Conservation (phyloP, 2,113 vertebrate species). For the Cavia porcellus region DNA sequence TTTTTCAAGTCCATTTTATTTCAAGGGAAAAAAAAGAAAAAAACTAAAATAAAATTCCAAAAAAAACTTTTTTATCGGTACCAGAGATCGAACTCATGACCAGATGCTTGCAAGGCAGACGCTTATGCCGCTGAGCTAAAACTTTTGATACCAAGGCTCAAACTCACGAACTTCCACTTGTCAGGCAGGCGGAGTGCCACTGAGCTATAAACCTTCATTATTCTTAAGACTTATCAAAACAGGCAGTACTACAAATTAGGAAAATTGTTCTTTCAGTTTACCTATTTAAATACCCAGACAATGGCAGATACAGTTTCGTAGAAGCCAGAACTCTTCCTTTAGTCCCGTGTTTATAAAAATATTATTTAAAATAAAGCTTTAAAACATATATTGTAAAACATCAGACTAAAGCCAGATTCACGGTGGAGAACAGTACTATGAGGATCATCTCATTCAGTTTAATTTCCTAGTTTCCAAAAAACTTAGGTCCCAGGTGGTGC, state of each 20-base stretch:
- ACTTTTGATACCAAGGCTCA: too few species aligned
- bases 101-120: too few species aligned
- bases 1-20: too few species aligned
- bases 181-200: too few species aligned
- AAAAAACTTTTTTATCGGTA: too few species aligned
- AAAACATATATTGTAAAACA: background rate
- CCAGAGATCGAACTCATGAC: too few species aligned
- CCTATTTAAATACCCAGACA: background rate
- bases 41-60: too few species aligned
- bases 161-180: too few species aligned
- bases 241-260: background rate
- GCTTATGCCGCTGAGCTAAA: too few species aligned
- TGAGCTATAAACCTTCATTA: background rate
- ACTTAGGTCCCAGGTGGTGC: background rate
- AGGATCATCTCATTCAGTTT: background rate
- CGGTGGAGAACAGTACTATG: background rate
- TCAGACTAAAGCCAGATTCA: background rate
- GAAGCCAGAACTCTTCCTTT: background rate
- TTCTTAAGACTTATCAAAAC: background rate
- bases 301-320: background rate
- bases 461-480: constrained; percentile 27
- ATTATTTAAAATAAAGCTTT: constrained; percentile 20
- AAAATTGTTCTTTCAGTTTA: background rate
- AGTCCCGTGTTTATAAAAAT: background rate
- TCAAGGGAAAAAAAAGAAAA: too few species aligned